Percentiles rank a stretch among this genome's conserved stretches.
Evolutionary conservation across 2,113 vertebrate species (phyloP).

Genomic region (Blennius ocellaris): DNA sequence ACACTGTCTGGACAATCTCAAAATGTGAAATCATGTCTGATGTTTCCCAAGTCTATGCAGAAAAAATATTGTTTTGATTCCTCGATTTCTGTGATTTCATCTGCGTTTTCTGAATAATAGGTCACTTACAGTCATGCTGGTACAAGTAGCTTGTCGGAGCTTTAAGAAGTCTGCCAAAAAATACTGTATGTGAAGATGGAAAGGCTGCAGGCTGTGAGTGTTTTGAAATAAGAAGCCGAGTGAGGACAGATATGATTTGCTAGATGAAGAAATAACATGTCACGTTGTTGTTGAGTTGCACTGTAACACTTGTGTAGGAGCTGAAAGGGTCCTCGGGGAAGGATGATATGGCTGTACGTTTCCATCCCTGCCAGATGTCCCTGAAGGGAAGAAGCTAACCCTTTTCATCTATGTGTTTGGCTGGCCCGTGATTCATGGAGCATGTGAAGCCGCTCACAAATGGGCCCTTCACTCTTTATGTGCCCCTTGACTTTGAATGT

Average conservation of each 20-base stretch:
- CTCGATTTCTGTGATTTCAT: too few species aligned
- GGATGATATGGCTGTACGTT: slow-evolving; percentile 43
- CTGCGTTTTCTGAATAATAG: too few species aligned
- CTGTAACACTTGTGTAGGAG: background rate
- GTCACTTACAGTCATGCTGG: too few species aligned
- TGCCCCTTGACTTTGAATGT: slow-evolving; percentile 51
- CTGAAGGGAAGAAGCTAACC: slow-evolving; percentile 35
- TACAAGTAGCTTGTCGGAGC: too few species aligned
- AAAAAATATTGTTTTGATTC: too few species aligned
- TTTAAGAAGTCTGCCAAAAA: too few species aligned
- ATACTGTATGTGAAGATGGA: too few species aligned
- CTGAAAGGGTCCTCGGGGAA: slow-evolving; percentile 37
- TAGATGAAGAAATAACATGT: slow-evolving; percentile 40
- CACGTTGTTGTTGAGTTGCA: slow-evolving; percentile 39
- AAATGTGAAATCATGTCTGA: too few species aligned
- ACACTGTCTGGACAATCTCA: too few species aligned
- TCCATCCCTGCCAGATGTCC: slow-evolving; percentile 38
- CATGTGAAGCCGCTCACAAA: slow-evolving; percentile 35
- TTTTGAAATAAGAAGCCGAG: background rate
- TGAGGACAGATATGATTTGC: slow-evolving; percentile 4
- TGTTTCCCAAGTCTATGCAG: too few species aligned
- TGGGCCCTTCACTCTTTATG: slow-evolving; percentile 29
- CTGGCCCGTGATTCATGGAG: slow-evolving; percentile 53
- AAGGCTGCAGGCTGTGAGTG: too few species aligned
- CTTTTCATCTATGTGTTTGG: slow-evolving; percentile 26